Percentiles rank a stretch among this genome's conserved stretches.
Evolutionary conservation across 1,140 invertebrate genomes (phyloP).

Genomic region (Arion vulgaris): DNA sequence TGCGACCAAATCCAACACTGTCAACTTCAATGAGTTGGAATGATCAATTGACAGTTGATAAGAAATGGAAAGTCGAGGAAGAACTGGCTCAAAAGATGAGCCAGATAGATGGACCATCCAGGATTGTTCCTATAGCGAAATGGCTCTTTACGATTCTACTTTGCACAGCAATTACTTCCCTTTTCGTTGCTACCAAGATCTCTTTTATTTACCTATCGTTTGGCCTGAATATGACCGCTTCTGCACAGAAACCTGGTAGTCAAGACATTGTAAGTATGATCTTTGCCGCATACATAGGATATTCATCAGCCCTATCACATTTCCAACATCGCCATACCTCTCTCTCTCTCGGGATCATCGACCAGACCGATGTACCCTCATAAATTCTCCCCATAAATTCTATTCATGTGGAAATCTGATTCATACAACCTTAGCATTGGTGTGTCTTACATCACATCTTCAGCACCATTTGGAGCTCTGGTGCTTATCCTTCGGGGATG

Average conservation of each 20-base stretch:
- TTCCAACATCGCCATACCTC: too few species aligned
- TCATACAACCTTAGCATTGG: too few species aligned
- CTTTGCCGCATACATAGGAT: neutral
- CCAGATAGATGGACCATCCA: neutral
- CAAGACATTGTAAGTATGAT: neutral
- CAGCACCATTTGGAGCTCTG: too few species aligned
- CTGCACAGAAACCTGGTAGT: neutral
- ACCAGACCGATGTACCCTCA: too few species aligned
- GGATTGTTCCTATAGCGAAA: conserved; percentile 31
- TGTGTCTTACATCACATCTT: too few species aligned
- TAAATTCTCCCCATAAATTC: too few species aligned
- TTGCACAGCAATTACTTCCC: neutral
- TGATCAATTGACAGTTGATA: conserved; percentile 36
- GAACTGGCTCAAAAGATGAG: neutral
- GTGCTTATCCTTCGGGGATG: too few species aligned
- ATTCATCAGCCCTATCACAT: too few species aligned
- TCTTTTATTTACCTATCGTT: conserved; percentile 19
- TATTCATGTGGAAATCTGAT: too few species aligned
- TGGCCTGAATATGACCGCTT: neutral
- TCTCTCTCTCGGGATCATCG: too few species aligned
- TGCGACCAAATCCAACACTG: too few species aligned
- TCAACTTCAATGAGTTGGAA: too few species aligned
- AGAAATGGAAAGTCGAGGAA: conserved; percentile 38
- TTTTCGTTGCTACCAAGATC: conserved; percentile 33
- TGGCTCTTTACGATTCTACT: conserved; percentile 32